Conservation (phyloP, 2,888 invertebrate species). For the Ophraella communa region DNA sequence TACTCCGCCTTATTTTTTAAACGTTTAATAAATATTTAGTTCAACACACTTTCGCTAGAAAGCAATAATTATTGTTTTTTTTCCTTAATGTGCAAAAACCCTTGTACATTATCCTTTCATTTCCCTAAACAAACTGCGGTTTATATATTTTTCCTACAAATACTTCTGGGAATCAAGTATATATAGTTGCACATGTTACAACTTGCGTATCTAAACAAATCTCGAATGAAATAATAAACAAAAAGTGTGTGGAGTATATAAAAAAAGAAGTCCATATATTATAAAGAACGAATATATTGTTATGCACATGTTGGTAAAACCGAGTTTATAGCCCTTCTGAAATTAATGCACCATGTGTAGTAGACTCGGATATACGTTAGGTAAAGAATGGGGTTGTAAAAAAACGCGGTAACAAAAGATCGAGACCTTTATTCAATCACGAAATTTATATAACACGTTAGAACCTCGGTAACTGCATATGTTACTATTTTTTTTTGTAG, state of each 20-base stretch:
- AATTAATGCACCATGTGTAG: slow-evolving; percentile 21
- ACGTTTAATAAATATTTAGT: too few relatives aligned
- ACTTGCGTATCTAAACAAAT: slow-evolving; percentile 20
- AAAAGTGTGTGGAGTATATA: background rate
- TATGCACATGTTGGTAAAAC: slow-evolving; percentile 12
- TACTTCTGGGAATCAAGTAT: slow-evolving; percentile 29
- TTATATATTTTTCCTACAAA: background rate
- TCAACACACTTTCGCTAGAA: too few relatives aligned
- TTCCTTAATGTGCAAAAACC: too few relatives aligned
- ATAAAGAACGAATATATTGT: slow-evolving; percentile 7
- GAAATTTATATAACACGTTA: slow-evolving; percentile 30
- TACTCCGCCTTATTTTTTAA: too few relatives aligned
- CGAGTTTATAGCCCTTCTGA: slow-evolving; percentile 2
- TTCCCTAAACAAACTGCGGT: slow-evolving; percentile 9
- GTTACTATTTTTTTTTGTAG: slow-evolving; percentile 30
- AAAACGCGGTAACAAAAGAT: slow-evolving; percentile 34
- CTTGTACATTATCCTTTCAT: background rate
- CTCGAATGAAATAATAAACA: slow-evolving; percentile 14
- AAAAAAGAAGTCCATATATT: slow-evolving; percentile 3
- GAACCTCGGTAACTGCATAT: slow-evolving; percentile 31
- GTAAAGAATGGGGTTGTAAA: slow-evolving; percentile 22
- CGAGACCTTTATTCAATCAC: slow-evolving; percentile 27
- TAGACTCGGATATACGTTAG: background rate
- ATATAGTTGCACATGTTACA: slow-evolving; percentile 26
- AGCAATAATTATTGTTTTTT: too few relatives aligned